Percentiles rank a stretch among this genome's conserved stretches.
Evolutionary conservation across 2,888 invertebrate genomes (phyloP).

Genomic region (Hymenopus coronatus): DNA sequence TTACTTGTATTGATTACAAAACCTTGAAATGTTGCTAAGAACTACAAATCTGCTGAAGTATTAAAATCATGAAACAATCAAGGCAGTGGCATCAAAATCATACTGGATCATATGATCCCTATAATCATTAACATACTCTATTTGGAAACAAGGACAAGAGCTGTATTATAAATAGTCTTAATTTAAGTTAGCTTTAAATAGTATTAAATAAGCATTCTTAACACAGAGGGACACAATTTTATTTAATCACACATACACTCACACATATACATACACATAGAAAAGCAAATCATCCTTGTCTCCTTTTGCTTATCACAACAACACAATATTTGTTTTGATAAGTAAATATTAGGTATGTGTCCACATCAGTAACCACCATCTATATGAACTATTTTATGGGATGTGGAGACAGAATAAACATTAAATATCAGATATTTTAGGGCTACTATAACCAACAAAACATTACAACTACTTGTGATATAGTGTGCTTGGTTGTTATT

Average conservation of each 20-base stretch:
- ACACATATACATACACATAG: neutral
- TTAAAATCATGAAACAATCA: neutral
- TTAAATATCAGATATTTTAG: neutral
- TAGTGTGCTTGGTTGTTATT: no score
- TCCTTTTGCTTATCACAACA: neutral
- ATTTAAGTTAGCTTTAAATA: neutral
- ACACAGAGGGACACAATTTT: neutral
- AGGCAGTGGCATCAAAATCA: neutral
- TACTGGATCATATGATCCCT: neutral
- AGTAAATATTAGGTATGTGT: neutral
- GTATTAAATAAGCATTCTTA: neutral
- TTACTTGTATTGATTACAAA: neutral
- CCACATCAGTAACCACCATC: neutral
- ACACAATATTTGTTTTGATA: neutral
- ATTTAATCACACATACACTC: neutral
- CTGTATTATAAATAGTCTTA: neutral
- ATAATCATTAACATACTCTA: no score
- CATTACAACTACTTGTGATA: neutral
- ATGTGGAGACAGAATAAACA: neutral
- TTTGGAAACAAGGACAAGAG: neutral
- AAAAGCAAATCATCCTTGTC: neutral
- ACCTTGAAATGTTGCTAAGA: neutral
- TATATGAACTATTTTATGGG: neutral
- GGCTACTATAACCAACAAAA: neutral
- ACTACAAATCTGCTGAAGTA: neutral